Evolutionary conservation across 2,797 vertebrate species (phyloP).

Genomic region (Rousettus madagascariensis): DNA sequence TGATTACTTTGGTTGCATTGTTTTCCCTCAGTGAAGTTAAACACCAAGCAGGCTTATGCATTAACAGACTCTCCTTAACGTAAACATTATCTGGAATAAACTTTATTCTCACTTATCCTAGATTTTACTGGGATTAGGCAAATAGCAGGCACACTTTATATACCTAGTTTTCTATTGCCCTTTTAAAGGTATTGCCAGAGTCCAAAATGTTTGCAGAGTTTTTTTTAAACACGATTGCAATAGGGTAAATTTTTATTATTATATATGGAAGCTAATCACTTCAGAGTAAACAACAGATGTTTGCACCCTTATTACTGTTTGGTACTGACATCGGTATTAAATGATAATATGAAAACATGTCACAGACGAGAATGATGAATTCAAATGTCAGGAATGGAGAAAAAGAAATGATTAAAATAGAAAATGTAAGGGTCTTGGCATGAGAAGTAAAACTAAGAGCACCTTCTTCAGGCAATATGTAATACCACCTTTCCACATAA

Average conservation of each 20-base stretch:
- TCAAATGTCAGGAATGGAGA: constrained; percentile 79
- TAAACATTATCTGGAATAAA: not conserved
- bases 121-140: not conserved
- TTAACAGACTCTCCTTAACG: not conserved
- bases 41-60: not conserved
- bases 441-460: constrained; percentile 55
- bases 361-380: constrained; percentile 84
- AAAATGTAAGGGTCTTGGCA: constrained; percentile 52
- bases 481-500: not conserved
- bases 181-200: constrained; percentile 75
- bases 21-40: constrained; percentile 12
- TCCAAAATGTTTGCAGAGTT: constrained; percentile 75
- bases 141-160: not conserved
- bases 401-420: constrained; percentile 79
- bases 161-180: constrained; percentile 48
- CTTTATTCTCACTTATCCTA: not conserved
- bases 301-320: constrained; percentile 84
- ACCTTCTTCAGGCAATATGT: constrained; percentile 54
- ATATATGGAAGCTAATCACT: constrained; percentile 81
- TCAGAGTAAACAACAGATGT: constrained; percentile 87
- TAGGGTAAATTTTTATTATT: constrained; percentile 78
- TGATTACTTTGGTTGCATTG: not conserved
- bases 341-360: constrained; percentile 85
- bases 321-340: constrained; percentile 82
- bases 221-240: constrained; percentile 63